Conservation (phyloP, 2,797 vertebrate genomes). For the Hemitrygon akajei region DNA sequence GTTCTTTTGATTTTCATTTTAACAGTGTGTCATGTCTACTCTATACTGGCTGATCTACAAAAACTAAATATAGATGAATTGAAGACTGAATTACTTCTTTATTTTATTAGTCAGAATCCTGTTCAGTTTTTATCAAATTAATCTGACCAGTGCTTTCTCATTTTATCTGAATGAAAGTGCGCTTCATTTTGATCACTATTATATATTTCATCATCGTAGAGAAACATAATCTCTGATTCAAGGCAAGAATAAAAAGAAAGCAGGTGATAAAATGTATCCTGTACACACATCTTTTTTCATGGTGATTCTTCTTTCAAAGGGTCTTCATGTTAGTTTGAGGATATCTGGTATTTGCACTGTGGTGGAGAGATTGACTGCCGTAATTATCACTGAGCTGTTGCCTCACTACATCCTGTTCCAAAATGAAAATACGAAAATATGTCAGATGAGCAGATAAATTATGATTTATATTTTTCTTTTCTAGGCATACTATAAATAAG, state of each 20-base stretch:
- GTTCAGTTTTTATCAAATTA: not conserved
- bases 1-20: not conserved
- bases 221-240: not conserved
- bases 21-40: not conserved
- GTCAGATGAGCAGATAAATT: not conserved
- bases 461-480: not conserved
- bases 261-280: not conserved
- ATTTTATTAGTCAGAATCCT: not conserved
- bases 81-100: not conserved
- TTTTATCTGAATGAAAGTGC: not conserved
- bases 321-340: not conserved
- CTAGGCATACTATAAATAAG: not conserved
- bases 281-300: not conserved
- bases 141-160: not conserved
- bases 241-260: too few species aligned
- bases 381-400: not conserved
- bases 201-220: not conserved
- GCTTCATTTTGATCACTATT: not conserved
- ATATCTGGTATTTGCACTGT: not conserved
- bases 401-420: not conserved
- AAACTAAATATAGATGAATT: not conserved
- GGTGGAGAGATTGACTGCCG: not conserved
- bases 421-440: not conserved
- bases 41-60: not conserved
- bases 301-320: not conserved